These are phyloP conservation scores for Natator depressus DNA, from an alignment of 2,113 vertebrate genomes.

Conservation along the genomic window DNA sequence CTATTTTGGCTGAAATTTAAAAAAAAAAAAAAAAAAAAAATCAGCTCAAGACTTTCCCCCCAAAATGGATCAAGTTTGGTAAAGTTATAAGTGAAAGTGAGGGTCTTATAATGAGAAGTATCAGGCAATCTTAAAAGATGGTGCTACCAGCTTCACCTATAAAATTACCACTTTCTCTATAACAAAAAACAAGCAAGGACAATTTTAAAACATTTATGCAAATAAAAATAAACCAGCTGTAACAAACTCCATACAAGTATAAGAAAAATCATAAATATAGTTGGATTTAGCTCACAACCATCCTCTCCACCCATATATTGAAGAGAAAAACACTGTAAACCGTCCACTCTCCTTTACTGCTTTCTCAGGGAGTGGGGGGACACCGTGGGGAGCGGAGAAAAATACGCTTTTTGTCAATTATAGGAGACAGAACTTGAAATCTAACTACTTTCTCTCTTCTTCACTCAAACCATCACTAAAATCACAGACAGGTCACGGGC, in stretches of 20 bases:
- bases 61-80: not conserved
- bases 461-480: not conserved
- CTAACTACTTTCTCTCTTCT: not conserved
- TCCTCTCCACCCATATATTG: not conserved
- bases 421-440: not conserved
- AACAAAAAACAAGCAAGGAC: not conserved
- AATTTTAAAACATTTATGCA: accelerated
- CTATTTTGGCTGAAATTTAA: not conserved
- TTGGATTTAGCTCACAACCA: not conserved
- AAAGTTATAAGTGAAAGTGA: not conserved
- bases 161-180: not conserved
- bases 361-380: not conserved
- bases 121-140: not conserved
- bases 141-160: accelerated
- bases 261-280: not conserved
- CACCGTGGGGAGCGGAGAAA: accelerated
- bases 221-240: accelerated
- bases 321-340: not conserved
- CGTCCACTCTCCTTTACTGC: not conserved
- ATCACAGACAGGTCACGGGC: too few species aligned
- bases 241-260: accelerated
- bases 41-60: not conserved
- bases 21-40: accelerated
- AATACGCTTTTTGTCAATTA: not conserved
- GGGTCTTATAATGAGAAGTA: accelerated